phyloP scores from a whole-genome alignment of 2,888 invertebrate genomes.

The Phaonia tiefii region DNA sequence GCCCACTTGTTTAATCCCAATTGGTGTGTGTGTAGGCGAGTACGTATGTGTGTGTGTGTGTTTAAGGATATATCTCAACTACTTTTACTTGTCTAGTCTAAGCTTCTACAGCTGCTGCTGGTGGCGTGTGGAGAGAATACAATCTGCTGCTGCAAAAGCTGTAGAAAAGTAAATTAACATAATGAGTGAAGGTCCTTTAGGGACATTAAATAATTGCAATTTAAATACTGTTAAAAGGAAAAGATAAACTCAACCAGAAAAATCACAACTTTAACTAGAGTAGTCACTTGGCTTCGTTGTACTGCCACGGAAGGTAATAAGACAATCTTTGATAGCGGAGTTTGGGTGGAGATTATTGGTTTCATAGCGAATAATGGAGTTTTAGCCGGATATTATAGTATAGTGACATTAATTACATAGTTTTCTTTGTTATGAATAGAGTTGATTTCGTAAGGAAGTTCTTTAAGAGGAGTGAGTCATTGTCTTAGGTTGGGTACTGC shows the following conservation, averaged over 20 bases:
- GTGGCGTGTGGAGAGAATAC: conserved; percentile 48
- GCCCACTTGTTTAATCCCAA: no score
- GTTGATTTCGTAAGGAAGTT: no score
- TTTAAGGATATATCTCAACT: not conserved
- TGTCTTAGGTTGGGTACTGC: no score
- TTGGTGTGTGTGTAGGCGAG: not conserved
- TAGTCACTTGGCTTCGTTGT: not conserved
- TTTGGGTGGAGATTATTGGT: not conserved
- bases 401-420: no score
- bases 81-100: conserved; percentile 27
- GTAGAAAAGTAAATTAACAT: conserved; percentile 70
- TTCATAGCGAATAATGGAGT: not conserved
- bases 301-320: not conserved
- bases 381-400: no score
- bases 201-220: conserved; percentile 70
- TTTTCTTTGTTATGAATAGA: no score
- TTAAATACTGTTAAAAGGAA: conserved; percentile 60
- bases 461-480: no score
- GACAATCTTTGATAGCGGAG: not conserved
- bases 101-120: no score
- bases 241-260: conserved; percentile 7
- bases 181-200: conserved; percentile 72
- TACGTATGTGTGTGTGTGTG: not conserved
- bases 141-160: conserved; percentile 41
- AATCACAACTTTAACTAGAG: conserved; percentile 4